Evolutionary conservation across 2,888 invertebrate genomes (phyloP), one percentile per base, ranked within the genome.

Genomic region (Mechanitis mazaeus): DNA sequence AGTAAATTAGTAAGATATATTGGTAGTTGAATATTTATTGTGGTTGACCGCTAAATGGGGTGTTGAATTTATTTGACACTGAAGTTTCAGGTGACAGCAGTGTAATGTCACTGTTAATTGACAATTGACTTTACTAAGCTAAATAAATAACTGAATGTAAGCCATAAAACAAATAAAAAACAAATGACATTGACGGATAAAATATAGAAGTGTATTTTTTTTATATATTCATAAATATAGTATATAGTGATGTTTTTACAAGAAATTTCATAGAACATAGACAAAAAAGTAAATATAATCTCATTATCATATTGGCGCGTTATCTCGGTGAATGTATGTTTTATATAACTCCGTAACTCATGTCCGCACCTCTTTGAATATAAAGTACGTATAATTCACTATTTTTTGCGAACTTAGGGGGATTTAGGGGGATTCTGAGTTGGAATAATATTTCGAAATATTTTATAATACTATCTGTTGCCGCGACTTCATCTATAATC

Each of bases 1-100:
- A 83, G 81, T 88, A 87, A 89, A 88, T 89, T 89, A 89, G 88
- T 89, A 81, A 87, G 89, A 89, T 83, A 77, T 87, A 89, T 85
- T 73, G 67, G 61, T 61, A 67, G 75, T 84, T 89, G 87, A 87
- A 88, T 89, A 88, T 88, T 85, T 88, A 89, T 89, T 83, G 66
- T 68, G 68, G 62, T 60, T 66, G 69, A 69, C 71, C 68, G 64
- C 57, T 54, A 60, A 64, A 65, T 66, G 65, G 67, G 57, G 31
- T 54, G 46, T 53, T 54, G 56, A 57, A 35, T 42, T 58, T 35
- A 28, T 11, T 45, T 58, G 12, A 57, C 46, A 58, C 55, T 63
- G 12, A 33, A 46, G 46, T 56, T 60, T 58, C 58, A 63, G 60
- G 63, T 65, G 55, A 3, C 35, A 35, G 6, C 35, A 6, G 3